phyloP scores from a whole-genome alignment of 1,140 invertebrate species.

The Zaprionus africanus region DNA sequence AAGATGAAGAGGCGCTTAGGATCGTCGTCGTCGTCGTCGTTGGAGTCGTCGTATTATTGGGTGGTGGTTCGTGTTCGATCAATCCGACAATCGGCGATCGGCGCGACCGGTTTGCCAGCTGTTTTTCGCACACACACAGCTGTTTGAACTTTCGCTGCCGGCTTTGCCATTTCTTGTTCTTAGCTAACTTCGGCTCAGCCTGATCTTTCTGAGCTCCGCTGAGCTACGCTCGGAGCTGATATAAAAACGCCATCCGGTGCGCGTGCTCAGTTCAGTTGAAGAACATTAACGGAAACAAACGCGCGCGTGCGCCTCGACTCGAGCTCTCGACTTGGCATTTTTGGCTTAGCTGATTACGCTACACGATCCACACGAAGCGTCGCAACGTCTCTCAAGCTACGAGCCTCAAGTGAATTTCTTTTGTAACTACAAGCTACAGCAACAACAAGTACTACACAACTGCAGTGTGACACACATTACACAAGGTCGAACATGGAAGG shows the following conservation, averaged over 20 bases:
- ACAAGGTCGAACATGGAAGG: constrained; percentile 68
- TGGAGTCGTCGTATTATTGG: background rate
- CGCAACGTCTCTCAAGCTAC: background rate
- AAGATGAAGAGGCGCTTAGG: constrained; percentile 20
- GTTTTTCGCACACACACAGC: constrained; percentile 49
- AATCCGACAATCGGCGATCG: constrained; percentile 8
- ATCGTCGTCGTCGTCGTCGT: background rate
- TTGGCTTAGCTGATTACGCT: constrained; percentile 33
- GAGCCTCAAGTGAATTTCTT: constrained; percentile 61
- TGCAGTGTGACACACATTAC: constrained; percentile 65
- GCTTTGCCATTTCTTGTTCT: constrained; percentile 65
- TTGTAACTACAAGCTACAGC: constrained; percentile 30
- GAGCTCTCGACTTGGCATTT: constrained; percentile 47
- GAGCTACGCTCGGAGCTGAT: constrained; percentile 45
- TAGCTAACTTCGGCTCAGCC: constrained; percentile 35
- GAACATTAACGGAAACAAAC: constrained; percentile 69
- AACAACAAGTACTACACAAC: constrained; percentile 10
- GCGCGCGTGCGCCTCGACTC: constrained; percentile 62
- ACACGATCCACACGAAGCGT: too few relatives aligned
- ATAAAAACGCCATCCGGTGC: constrained; percentile 75
- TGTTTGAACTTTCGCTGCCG: constrained; percentile 69
- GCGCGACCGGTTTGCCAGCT: constrained; percentile 69
- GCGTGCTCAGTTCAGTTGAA: constrained; percentile 78
- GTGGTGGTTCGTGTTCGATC: background rate
- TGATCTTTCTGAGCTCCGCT: constrained; percentile 16